Conservation (phyloP, 2,113 vertebrate species). For the Pongo pygmaeus region DNA sequence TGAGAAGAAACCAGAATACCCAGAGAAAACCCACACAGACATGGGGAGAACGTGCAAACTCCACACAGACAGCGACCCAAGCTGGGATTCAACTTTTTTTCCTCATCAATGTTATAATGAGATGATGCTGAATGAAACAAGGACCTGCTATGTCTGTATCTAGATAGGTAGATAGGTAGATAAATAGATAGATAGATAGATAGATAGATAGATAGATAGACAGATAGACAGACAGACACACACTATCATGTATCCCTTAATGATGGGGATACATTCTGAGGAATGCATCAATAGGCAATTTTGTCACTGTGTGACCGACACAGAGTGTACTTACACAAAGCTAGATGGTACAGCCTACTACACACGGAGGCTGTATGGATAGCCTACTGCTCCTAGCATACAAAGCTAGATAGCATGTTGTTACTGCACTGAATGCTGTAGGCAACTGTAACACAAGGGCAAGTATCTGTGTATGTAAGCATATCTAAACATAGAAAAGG, state of each 20-base stretch:
- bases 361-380: background rate
- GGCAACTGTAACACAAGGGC: background rate
- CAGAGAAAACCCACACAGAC: background rate
- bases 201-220: no score
- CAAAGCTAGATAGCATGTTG: background rate
- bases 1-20: background rate
- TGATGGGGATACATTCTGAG: background rate
- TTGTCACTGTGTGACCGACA: background rate
- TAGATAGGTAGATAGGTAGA: background rate
- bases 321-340: background rate
- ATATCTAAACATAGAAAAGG: background rate
- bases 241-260: background rate
- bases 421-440: background rate
- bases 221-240: no score
- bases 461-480: background rate
- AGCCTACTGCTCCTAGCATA: background rate
- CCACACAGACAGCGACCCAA: background rate
- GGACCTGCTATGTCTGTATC: background rate
- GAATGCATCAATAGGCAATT: background rate
- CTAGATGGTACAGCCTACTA: background rate
- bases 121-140: background rate
- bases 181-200: no score
- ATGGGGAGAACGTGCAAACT: background rate
- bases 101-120: background rate
- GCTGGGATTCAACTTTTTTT: background rate